Base-by-base conservation (phyloP, 2,797 vertebrate genomes). In the Eremophila alpestris region DNA sequence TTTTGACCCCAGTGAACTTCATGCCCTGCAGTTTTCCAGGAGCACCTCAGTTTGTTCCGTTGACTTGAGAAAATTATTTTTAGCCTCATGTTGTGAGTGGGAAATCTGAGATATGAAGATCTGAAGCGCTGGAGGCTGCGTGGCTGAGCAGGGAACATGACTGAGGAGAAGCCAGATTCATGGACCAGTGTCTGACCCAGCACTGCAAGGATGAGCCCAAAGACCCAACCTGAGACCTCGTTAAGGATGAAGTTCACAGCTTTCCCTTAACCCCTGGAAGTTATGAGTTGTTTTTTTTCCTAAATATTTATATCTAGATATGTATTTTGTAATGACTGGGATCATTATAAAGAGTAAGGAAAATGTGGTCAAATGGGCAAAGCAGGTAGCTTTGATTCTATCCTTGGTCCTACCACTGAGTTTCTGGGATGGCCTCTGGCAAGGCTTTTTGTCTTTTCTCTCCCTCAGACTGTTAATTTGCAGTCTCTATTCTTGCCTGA, bases 381-480 rank as follows among this genome's bases (percentile, higher is more conserved):
- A 93, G 54, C n/a, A 80, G 83, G 71, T 89, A 87, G 34, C 90
- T 94, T 94, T 94, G 93, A 94, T 96, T 95, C 64, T 70, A n/a
- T 55, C 64, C 41, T 89, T 89, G 86, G 78, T 58, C 89, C 54
- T 84, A 93, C 79, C 59, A 90, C 56, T 90, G 78, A 89, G 78
- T 95, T 96, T 87, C 93, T 94, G 82, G 94, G 82, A 96, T 94
- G 91, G 94, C 95, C 93, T 95, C 95, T 95, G 90, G 94, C 95
- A 95, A 96, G 16, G 0, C 89, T 89, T 94, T 95, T 91, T 74
- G 83, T 92, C 90, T 94, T 93, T 92, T 82, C 93, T 92, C 83
- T 94, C 71, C 60, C 84, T 93, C 64, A 90, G 71, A 96, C 68
- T 92, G 90, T 90, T 96, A 93, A 95, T 94, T 96, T 95, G 86